Evolutionary conservation across 2,888 invertebrate genomes (phyloP).

Genomic region (Ochropleura plecta): DNA sequence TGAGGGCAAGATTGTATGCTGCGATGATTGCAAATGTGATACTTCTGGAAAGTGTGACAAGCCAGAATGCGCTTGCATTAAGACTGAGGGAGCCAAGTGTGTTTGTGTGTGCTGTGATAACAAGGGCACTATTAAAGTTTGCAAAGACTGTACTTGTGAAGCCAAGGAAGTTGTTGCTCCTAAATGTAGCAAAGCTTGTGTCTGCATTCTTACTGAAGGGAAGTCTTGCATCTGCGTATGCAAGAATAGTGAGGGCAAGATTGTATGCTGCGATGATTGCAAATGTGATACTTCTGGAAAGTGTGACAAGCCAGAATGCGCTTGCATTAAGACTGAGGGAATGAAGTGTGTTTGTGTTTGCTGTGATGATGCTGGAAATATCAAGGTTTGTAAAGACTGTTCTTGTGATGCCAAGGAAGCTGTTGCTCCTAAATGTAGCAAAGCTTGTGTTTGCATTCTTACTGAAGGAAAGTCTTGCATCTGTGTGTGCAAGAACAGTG

Average conservation of each 20-base stretch:
- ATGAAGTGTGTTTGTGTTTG: slow-evolving; percentile 55
- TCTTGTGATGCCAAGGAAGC: slow-evolving; percentile 38
- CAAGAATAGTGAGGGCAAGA: slow-evolving; percentile 27
- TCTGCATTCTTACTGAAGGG: slow-evolving; percentile 67
- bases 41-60: slow-evolving; percentile 16
- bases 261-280: slow-evolving; percentile 49
- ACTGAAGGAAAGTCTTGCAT: background rate
- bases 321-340: slow-evolving; percentile 57
- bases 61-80: slow-evolving; percentile 26
- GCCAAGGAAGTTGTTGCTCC: accelerated
- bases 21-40: slow-evolving; percentile 19
- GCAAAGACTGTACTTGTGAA: slow-evolving; percentile 47
- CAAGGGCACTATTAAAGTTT: slow-evolving; percentile 18
- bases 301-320: slow-evolving; percentile 50
- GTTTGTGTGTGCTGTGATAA: slow-evolving; percentile 53
- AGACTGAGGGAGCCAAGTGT: slow-evolving; percentile 14
- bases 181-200: slow-evolving; percentile 65
- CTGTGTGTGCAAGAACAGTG: slow-evolving; percentile 7
- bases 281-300: slow-evolving; percentile 29
- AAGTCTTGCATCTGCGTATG: slow-evolving; percentile 53
- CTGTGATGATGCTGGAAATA: slow-evolving; percentile 24
- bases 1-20: slow-evolving; percentile 6
- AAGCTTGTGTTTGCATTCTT: slow-evolving; percentile 71
- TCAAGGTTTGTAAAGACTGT: slow-evolving; percentile 45
- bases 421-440: slow-evolving; percentile 17